Evolutionary conservation across 2,113 vertebrate genomes (phyloP).

Genomic region (Gambusia affinis): DNA sequence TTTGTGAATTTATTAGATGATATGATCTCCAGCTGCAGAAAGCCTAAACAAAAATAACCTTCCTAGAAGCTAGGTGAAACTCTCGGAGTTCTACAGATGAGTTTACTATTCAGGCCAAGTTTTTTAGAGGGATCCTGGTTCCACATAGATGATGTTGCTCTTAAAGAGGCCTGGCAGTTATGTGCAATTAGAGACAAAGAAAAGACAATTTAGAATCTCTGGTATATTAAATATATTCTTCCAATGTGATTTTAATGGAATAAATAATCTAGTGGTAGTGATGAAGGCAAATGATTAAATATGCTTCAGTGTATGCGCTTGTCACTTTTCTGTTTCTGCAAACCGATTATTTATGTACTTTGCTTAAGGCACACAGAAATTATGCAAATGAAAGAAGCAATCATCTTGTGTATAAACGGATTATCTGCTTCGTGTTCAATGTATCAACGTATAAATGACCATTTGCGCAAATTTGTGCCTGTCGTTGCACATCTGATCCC

Average conservation of each 20-base stretch:
- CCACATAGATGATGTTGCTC: constrained; percentile 29
- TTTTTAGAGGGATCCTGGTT: constrained; percentile 27
- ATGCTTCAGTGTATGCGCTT: constrained; percentile 15
- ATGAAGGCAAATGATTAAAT: constrained; percentile 21
- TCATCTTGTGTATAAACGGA: constrained; percentile 14
- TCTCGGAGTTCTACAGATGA: constrained; percentile 36
- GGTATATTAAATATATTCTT: not conserved
- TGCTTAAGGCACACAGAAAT: constrained; percentile 13
- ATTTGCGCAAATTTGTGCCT: constrained; percentile 3
- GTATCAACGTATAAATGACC: constrained; percentile 38
- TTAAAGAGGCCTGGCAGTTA: constrained; percentile 10
- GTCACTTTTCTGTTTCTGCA: constrained; percentile 21
- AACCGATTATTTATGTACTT: constrained; percentile 15
- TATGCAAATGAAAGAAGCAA: constrained; percentile 16
- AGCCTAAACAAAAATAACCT: constrained; percentile 53
- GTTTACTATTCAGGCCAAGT: constrained; percentile 13
- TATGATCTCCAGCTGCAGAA: constrained; percentile 37
- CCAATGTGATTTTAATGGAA: constrained; percentile 17
- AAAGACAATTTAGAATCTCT: not conserved
- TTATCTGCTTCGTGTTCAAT: constrained; percentile 16
- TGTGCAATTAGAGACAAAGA: constrained; percentile 12
- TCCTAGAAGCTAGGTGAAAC: constrained; percentile 55
- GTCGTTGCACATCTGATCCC: constrained; percentile 47
- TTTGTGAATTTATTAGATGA: constrained; percentile 37
- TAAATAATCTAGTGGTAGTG: constrained; percentile 2